Base-by-base conservation (phyloP, 2,113 vertebrate species). In the Carettochelys insculpta region DNA sequence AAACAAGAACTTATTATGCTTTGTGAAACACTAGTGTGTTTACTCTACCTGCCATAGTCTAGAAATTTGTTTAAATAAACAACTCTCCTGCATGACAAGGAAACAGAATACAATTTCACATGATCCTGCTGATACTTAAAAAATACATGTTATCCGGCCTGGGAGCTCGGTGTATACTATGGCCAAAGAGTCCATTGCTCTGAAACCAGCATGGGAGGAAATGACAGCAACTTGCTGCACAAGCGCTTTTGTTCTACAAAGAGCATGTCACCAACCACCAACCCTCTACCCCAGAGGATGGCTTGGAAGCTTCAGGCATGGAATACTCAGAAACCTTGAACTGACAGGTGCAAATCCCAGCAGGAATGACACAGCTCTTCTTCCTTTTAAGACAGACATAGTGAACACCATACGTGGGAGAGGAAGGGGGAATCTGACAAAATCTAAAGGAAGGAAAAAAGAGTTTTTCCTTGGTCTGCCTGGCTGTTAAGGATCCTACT, bases 181-280 rank as follows among this genome's bases (percentile, higher is more conserved):
- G 61, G 76, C 27, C 31, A 77, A 61, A 61, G 83, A 1, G 41
- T 82, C 31, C 4, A 8, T 5, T 47, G 2, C 16, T 56, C 83
- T 1, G 2, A 25, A 83, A 17, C 38, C 47, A 9, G 76, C 31
- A 48, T 11, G 54, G 41, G 43, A 45, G 50, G 73, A 80, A 68
- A 71, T 56, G 83, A 45, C 31, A 86, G 50, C 77, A 1, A 0
- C n/a, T 29, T 52, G 1, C 0, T 0, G 45, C 3, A 50, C 58
- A 1, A 83, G 73, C 0, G 0, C 12, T 34, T 77, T 81, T 5
- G n/a, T 6, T 56, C 76, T 9, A 3, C 29, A 5, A 5, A 76
- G 16, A 77, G 14, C 0, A 0, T 0, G 0, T 43, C 0, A 25
- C 24, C 31, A 56, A 34, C 50, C 58, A 56, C 76, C 0, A 1